Evolutionary conservation across 2,888 invertebrate species (phyloP), one percentile per base, ranked within the genome.

Genomic region (Miltochrista miniata): DNA sequence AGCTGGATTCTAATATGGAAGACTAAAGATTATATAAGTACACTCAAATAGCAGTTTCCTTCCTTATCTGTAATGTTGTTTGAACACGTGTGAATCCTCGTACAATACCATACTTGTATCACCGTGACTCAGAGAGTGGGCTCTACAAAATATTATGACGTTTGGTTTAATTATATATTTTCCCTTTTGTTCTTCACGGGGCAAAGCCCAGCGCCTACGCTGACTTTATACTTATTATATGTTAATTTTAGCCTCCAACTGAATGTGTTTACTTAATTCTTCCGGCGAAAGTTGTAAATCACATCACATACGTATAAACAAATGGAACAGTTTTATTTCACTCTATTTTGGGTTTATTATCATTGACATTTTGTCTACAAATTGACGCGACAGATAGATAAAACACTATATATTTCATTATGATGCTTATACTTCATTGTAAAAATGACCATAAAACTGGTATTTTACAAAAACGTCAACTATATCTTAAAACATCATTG

Each of bases 251-350:
- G 75, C 72, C 60, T 49, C 57, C 70, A 62, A 71, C 56, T 45
- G 57, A 54, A 52, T 45, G 72, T 83, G 85, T 86, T 84, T 84
- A 83, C 75, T 65, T 62, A 69, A 72, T 72, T 75, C 81, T 84
- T 85, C 84, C 81, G 80, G 81, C 68, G 72, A 67, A 74, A 59
- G 68, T 68, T 68, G 77, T 85, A 83, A 83, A 83, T 85, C 79
- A 73, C 59, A 52, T 40, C 53, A 59, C 66, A 63, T 71, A 62
- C 76, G 8, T 7, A 10, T 8, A 78, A 79, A 81, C 77, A 81
- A 64, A 59, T 61, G 54, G 51, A 63, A 45, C 50, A 45, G 10
- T n/a, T 41, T 15, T 62, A 68, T 68, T 69, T 76, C 67, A 70
- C 61, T 58, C 56, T 65, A 50, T 53, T 54, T 55, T 34, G 48